phyloP scores from a whole-genome alignment of 1,140 invertebrate species.

The Brachionus angularis region DNA sequence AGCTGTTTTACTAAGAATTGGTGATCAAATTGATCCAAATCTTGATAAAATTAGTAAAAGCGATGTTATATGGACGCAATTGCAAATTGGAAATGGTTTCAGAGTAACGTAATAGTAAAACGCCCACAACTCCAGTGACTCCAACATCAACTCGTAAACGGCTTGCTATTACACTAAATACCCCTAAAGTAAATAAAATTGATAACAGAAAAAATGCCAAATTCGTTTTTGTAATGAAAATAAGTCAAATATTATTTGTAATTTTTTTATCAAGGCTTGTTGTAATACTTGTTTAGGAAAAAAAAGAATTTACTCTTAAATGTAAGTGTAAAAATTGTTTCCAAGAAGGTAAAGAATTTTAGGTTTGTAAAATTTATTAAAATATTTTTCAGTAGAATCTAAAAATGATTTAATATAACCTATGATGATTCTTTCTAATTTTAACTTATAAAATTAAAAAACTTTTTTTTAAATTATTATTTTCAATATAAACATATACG shows the following conservation, averaged over 20 bases:
- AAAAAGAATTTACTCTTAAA: not conserved
- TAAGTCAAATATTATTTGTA: not conserved
- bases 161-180: not conserved
- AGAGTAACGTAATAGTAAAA: not conserved
- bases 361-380: too few relatives aligned
- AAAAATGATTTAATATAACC: too few relatives aligned
- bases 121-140: not conserved
- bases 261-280: not conserved
- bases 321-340: not conserved
- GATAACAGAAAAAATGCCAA: not conserved
- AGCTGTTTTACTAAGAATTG: too few relatives aligned
- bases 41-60: constrained; percentile 21
- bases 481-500: not conserved
- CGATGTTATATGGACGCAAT: constrained; percentile 12
- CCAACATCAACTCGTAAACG: not conserved
- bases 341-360: too few relatives aligned
- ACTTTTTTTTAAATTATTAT: not conserved
- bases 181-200: not conserved
- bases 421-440: not conserved
- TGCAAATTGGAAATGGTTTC: not conserved
- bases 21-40: too few relatives aligned
- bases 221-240: not conserved
- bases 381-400: too few relatives aligned
- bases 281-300: not conserved
- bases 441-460: not conserved